Conservation (phyloP, 2,888 invertebrate species). For the Brachyopa scutellaris region DNA sequence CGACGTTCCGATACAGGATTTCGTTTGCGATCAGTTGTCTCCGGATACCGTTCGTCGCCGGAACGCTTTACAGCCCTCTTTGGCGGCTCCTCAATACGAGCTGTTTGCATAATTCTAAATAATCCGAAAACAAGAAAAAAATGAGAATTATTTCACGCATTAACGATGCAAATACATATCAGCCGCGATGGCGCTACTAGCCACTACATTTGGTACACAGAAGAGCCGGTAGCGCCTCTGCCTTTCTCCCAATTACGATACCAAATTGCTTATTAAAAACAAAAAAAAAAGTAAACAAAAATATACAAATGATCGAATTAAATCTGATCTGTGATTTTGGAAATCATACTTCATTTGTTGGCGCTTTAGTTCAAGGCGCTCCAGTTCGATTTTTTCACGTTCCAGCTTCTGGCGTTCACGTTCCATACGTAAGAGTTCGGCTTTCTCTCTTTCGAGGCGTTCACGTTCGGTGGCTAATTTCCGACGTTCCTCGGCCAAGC, state of each 20-base stretch:
- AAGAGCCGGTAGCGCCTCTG: slow-evolving; percentile 62
- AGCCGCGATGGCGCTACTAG: slow-evolving; percentile 61
- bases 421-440: slow-evolving; percentile 91
- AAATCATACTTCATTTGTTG: slow-evolving; percentile 87
- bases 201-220: slow-evolving; percentile 55
- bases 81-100: slow-evolving; percentile 79
- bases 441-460: slow-evolving; percentile 93
- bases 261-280: slow-evolving; percentile 30
- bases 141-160: slow-evolving; percentile 32
- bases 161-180: slow-evolving; percentile 12
- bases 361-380: slow-evolving; percentile 91
- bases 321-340: slow-evolving; percentile 53
- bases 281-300: slow-evolving; percentile 30
- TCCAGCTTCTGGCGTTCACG: slow-evolving; percentile 91
- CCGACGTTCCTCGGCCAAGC: slow-evolving; percentile 91
- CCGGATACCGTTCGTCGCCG: slow-evolving; percentile 79
- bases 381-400: slow-evolving; percentile 89
- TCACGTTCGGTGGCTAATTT: slow-evolving; percentile 92
- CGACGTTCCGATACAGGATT: slow-evolving; percentile 75
- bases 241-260: slow-evolving; percentile 18
- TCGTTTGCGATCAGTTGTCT: slow-evolving; percentile 79
- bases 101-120: slow-evolving; percentile 79
- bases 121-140: slow-evolving; percentile 53
- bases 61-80: slow-evolving; percentile 80
- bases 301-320: no score